A percentile compares a stretch with the other conserved stretches of the same genome.
Evolutionary conservation across 2,888 invertebrate genomes (phyloP).

Genomic region (Cheilosia vulpina): DNA sequence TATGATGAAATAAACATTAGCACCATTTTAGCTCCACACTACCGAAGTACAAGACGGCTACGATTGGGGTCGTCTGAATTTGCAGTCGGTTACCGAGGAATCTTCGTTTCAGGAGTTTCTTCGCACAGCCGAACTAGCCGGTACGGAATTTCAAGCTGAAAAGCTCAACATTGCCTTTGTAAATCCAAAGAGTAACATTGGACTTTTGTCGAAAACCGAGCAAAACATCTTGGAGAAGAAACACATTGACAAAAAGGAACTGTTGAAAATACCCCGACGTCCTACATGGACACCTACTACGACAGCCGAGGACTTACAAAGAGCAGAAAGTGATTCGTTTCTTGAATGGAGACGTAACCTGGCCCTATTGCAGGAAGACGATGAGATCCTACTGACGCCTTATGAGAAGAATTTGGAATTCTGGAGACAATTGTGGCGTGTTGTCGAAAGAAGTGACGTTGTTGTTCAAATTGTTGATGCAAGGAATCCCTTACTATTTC

Average conservation of each 20-base stretch:
- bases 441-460: conserved; percentile 97
- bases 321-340: conserved; percentile 92
- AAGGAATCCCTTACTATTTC: conserved; percentile 96
- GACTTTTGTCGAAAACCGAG: conserved; percentile 87
- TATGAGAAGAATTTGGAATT: conserved; percentile 99
- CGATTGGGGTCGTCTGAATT: conserved; percentile 95
- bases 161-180: conserved; percentile 93
- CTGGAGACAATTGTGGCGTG: conserved; percentile 99
- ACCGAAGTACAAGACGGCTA: conserved; percentile 95
- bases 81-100: conserved; percentile 97
- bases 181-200: conserved; percentile 86
- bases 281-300: conserved; percentile 92
- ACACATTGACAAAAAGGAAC: conserved; percentile 86
- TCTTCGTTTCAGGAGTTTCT: conserved; percentile 98
- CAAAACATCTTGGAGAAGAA: conserved; percentile 84
- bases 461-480: conserved; percentile 98
- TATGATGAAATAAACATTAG: background rate
- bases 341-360: conserved; percentile 95
- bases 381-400: conserved; percentile 94
- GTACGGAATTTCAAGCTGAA: conserved; percentile 96
- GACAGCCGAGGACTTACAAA: conserved; percentile 91
- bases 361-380: conserved; percentile 90
- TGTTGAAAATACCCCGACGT: conserved; percentile 92
- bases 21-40: conserved; percentile 87
- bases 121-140: conserved; percentile 96